Evolutionary conservation across 2,113 vertebrate species (phyloP).

Genomic region (Theristicus caerulescens): DNA sequence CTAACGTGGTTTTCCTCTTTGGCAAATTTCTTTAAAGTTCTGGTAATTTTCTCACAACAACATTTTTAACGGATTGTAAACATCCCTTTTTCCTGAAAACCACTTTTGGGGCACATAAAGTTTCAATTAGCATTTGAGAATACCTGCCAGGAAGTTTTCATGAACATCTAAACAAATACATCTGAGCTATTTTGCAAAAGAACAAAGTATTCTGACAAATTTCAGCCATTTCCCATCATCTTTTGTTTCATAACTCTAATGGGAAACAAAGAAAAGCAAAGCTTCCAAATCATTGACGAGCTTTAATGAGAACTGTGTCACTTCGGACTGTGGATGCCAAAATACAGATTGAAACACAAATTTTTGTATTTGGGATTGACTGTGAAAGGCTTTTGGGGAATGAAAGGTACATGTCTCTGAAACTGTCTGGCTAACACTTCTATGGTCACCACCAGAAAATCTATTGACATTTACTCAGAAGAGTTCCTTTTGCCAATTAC

Average conservation of each 20-base stretch:
- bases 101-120: neutral
- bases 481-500: neutral
- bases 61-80: conserved; percentile 4
- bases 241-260: conserved; percentile 52
- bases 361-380: neutral
- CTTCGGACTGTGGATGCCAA: neutral
- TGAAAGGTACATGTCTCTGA: neutral
- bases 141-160: conserved; percentile 52
- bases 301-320: neutral
- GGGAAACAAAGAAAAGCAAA: conserved; percentile 39
- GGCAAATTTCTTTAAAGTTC: neutral
- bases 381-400: neutral
- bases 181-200: conserved; percentile 18
- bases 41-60: neutral
- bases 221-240: conserved; percentile 12
- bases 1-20: neutral
- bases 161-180: neutral
- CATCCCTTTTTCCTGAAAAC: neutral
- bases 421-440: neutral
- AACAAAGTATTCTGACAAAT: conserved; percentile 29
- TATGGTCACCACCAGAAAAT: neutral
- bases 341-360: neutral
- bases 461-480: neutral
- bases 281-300: conserved; percentile 2
- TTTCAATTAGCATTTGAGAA: neutral